Conservation (phyloP, 2,797 vertebrate species). For the Erpetoichthys calabaricus region DNA sequence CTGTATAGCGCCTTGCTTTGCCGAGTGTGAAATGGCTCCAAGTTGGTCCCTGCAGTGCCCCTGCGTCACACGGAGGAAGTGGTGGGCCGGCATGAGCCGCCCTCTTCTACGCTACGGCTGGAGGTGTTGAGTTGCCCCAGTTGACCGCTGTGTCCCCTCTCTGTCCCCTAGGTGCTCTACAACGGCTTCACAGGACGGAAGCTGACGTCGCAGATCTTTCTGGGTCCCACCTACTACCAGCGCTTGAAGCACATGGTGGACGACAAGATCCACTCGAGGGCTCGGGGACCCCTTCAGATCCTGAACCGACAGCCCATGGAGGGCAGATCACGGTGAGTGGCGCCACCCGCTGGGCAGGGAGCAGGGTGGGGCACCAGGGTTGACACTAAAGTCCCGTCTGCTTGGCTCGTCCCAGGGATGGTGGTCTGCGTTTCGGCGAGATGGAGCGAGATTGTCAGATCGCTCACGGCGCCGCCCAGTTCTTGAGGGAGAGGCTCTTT, state of each 20-base stretch:
- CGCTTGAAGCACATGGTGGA: constrained; percentile 97
- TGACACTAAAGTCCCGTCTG: neutral
- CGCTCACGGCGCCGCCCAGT: constrained; percentile 94
- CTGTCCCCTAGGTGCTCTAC: constrained; percentile 68
- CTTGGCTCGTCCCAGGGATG: constrained; percentile 54
- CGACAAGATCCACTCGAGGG: constrained; percentile 94
- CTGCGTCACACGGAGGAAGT: too few species aligned
- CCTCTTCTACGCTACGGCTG: too few species aligned
- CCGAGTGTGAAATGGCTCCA: too few species aligned
- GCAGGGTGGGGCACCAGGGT: too few species aligned
- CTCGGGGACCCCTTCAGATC: constrained; percentile 91
- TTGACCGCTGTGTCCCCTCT: too few species aligned
- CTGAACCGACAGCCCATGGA: constrained; percentile 97
- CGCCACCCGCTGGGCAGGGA: too few species aligned
- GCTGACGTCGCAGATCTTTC: constrained; percentile 95
- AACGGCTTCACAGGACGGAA: constrained; percentile 96
- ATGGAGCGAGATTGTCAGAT: constrained; percentile 98
- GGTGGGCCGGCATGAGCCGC: too few species aligned
- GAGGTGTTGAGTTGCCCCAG: too few species aligned
- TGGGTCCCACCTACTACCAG: constrained; percentile 94
- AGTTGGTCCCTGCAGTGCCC: too few species aligned
- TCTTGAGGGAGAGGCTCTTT: constrained; percentile 82
- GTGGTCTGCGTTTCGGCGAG: constrained; percentile 91
- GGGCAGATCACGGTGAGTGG: constrained; percentile 81
- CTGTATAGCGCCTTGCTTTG: too few species aligned